Base-by-base conservation (phyloP, 2,113 vertebrate genomes). In the Maccullochella peelii region DNA sequence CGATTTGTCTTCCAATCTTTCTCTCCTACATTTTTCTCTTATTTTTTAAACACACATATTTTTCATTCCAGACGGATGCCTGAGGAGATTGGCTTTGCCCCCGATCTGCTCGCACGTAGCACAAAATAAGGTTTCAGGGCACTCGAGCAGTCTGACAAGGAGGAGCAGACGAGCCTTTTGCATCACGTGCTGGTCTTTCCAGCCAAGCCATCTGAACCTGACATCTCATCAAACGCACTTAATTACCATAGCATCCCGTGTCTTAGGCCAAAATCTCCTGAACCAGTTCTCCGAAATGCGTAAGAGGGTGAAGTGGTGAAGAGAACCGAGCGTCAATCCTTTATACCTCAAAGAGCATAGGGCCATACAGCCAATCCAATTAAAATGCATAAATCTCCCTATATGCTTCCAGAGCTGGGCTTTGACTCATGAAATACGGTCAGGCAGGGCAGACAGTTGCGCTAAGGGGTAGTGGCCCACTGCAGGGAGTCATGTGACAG, bases 361-460 rank as follows among this genome's bases (percentile, higher is more conserved):
- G 79, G 88, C 89, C 77, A 77, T 42, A 69, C 78, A 92, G 87
- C 84, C 85, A 92, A 91, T 93, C 93, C 92, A 94, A 94, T 94
- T 91, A 92, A 93, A 93, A 94, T 90, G 92, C 85, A 92, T 92
- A 91, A 92, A 92, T 94, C 92, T 91, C 71, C 67, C 82, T 57
- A 57, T 77, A 74, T 79, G 88, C 88, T 85, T 83, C 68, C 77
- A 30, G 91, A 85, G 86, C 77, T 1, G 77, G 38, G 82, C 85
- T 92, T 89, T 91, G 91, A 89, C 77, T 92, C 84, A 75, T 91
- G 84, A 94, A 93, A 94, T 90, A 91, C 77, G 65, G 88, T 77
- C 86, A 65, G 78, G 49, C 73, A 68, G 90, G 84, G 86, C 82
- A 86, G 81, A 87, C 80, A 50, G 71, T 88, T 81, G 81, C 74